A percentile compares a stretch with the other conserved stretches of the same genome.
phyloP scores from a whole-genome alignment of 2,113 vertebrate species.

The Willisornis vidua region DNA sequence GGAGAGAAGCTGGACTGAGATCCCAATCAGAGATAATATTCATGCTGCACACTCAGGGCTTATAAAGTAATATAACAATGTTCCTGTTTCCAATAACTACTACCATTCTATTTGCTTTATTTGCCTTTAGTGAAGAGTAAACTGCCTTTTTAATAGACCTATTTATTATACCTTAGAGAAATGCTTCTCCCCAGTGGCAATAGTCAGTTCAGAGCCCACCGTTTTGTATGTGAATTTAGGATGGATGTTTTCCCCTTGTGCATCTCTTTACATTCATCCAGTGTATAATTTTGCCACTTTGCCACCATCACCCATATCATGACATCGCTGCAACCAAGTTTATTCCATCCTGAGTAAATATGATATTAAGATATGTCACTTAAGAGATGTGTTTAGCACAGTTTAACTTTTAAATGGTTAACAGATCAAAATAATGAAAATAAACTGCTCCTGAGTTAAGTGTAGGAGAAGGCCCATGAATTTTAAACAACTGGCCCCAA shows the following conservation, averaged over 20 bases:
- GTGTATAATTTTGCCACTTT: background rate
- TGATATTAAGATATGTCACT: background rate
- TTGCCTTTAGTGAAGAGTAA: slow-evolving; percentile 10
- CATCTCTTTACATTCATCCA: background rate
- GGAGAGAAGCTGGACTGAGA: background rate
- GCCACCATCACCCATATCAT: background rate
- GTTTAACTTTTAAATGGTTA: slow-evolving; percentile 32
- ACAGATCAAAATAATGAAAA: slow-evolving; percentile 50
- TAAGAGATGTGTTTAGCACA: background rate
- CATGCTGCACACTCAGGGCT: background rate
- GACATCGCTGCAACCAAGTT: background rate
- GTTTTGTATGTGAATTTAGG: background rate
- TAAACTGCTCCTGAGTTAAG: background rate
- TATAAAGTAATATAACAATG: background rate
- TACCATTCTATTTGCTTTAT: background rate
- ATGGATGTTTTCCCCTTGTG: background rate
- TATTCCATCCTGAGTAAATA: background rate
- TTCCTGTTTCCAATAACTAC: background rate
- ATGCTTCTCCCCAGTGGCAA: background rate
- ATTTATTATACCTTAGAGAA: background rate
- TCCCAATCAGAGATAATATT: background rate
- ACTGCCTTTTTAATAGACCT: slow-evolving; percentile 9
- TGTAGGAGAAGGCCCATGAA: slow-evolving; percentile 15
- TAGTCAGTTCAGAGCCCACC: background rate
- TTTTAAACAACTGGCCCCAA: slow-evolving; percentile 52